phyloP scores from a whole-genome alignment of 2,113 vertebrate species.

The Ceyx melanurus region DNA sequence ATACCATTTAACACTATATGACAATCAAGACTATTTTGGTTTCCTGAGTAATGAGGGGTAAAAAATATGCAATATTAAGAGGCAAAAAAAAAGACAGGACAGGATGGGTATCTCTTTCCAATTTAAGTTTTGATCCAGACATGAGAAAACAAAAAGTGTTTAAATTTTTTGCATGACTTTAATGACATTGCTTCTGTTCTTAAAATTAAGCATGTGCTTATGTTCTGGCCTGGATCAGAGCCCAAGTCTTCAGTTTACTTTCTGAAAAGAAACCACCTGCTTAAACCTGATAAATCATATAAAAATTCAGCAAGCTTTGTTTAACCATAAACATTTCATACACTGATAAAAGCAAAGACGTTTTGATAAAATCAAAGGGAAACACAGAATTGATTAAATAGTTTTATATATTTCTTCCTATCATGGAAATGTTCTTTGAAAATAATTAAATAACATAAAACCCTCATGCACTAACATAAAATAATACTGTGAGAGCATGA shows the following conservation, averaged over 20 bases:
- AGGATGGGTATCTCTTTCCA: neutral
- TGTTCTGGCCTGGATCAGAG: neutral
- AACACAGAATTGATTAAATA: conserved; percentile 31
- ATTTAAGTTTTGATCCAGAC: neutral
- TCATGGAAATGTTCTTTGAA: neutral
- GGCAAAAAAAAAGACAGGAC: neutral
- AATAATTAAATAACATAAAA: conserved; percentile 28
- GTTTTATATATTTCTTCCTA: conserved; percentile 8
- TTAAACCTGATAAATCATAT: conserved; percentile 39
- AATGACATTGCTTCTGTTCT: neutral
- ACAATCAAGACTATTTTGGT: neutral
- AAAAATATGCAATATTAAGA: neutral
- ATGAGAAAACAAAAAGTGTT: neutral
- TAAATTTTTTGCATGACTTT: neutral
- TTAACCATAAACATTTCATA: conserved; percentile 12
- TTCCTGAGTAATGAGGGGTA: neutral
- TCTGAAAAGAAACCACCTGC: conserved; percentile 25
- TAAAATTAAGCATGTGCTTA: neutral
- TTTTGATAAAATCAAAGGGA: conserved; percentile 5
- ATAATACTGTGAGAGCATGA: neutral
- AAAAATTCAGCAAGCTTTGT: conserved; percentile 15
- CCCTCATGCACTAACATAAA: neutral
- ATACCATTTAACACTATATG: conserved; percentile 1
- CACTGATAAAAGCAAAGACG: neutral
- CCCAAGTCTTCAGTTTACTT: neutral